Evolutionary conservation across 2,888 invertebrate species (phyloP).

Genomic region (Sinelater perroti): DNA sequence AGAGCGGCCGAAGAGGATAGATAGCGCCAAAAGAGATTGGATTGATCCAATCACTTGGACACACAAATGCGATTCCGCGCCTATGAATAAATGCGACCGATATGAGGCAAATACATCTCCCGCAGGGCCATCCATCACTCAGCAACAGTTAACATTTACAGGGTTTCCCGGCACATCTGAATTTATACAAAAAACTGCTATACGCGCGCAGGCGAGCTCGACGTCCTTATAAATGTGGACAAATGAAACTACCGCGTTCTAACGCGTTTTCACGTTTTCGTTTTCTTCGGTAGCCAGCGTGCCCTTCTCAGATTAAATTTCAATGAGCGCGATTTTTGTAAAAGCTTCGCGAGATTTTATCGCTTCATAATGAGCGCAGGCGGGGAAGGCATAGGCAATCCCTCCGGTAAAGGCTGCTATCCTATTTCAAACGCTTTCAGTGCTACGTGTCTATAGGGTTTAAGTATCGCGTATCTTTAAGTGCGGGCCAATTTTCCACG

Average conservation of each 20-base stretch:
- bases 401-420: conserved; percentile 41
- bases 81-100: conserved; percentile 54
- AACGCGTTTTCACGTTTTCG: too few species aligned
- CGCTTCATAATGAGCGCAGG: conserved; percentile 30
- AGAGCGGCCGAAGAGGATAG: conserved; percentile 42
- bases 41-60: conserved; percentile 55
- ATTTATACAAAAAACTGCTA: conserved; percentile 16
- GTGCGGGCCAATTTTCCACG: conserved; percentile 53
- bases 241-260: too few species aligned
- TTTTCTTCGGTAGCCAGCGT: too few species aligned
- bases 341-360: conserved; percentile 18
- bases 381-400: conserved; percentile 42
- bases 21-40: conserved; percentile 50
- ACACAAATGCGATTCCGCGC: conserved; percentile 51
- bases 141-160: conserved; percentile 44
- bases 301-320: too few species aligned
- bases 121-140: conserved; percentile 46
- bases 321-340: conserved; percentile 18
- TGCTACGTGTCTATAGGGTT: conserved; percentile 45
- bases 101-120: conserved; percentile 53
- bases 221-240: too few species aligned
- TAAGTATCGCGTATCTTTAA: conserved; percentile 50
- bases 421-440: conserved; percentile 41
- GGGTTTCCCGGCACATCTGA: conserved; percentile 11
- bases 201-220: too few species aligned